Evolutionary conservation across 2,113 vertebrate species (phyloP).

Genomic region (Chaenocephalus aceratus): DNA sequence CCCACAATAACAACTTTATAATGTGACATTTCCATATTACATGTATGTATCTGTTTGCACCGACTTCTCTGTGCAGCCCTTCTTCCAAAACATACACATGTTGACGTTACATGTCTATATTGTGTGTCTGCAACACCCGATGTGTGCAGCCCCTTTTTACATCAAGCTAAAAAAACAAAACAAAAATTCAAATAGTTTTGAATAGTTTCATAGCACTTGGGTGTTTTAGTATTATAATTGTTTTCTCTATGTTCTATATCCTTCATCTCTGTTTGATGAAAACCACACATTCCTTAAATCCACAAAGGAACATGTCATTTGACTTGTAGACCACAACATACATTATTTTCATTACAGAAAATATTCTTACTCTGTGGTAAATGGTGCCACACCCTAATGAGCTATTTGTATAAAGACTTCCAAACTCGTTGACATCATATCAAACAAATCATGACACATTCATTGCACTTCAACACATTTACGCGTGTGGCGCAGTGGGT

Average conservation of each 20-base stretch:
- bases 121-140: too few relatives aligned
- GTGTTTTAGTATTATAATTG: too few relatives aligned
- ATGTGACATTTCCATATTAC: neutral
- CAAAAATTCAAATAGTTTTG: neutral
- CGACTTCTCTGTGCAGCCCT: neutral
- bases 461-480: neutral
- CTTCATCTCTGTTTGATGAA: neutral
- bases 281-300: neutral
- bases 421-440: neutral
- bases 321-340: neutral
- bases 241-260: neutral
- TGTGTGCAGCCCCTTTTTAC: too few relatives aligned
- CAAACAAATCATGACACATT: neutral
- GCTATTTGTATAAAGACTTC: neutral
- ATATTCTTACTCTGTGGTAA: neutral
- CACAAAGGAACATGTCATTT: neutral
- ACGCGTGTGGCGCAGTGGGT: too few relatives aligned
- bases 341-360: too few relatives aligned
- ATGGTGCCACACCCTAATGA: neutral
- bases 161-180: too few relatives aligned
- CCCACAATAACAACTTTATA: neutral
- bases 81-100: neutral
- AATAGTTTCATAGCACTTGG: too few relatives aligned
- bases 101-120: too few relatives aligned
- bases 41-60: too few relatives aligned